Conservation (phyloP, 2,113 vertebrate species). For the Pachypanchax playfairii region DNA sequence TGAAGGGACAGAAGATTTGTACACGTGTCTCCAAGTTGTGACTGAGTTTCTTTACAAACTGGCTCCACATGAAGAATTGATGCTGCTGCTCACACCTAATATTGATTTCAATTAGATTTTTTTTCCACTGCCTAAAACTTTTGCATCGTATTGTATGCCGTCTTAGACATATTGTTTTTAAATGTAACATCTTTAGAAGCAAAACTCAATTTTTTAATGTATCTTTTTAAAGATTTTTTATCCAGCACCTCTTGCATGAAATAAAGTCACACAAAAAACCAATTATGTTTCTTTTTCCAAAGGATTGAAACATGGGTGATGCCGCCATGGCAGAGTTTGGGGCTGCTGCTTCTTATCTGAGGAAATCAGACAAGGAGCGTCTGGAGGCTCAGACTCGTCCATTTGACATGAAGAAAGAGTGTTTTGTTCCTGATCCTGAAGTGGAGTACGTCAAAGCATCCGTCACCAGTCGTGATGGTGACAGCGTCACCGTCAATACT, state of each 20-base stretch:
- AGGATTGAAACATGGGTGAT: slow-evolving; percentile 77
- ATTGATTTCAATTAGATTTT: too few species aligned
- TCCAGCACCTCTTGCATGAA: neutral
- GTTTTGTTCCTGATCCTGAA: slow-evolving; percentile 80
- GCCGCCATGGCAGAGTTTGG: slow-evolving; percentile 83
- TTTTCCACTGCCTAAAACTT: too few species aligned
- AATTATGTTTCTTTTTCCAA: slow-evolving; percentile 32
- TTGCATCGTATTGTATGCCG: too few species aligned
- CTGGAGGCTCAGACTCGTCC: slow-evolving; percentile 71
- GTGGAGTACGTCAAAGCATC: slow-evolving; percentile 81
- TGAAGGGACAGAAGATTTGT: too few species aligned
- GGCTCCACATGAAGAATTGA: too few species aligned
- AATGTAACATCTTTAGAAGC: too few species aligned
- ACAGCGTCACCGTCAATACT: slow-evolving; percentile 80
- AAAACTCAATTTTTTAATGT: too few species aligned
- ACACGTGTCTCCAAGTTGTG: too few species aligned
- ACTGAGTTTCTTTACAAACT: too few species aligned
- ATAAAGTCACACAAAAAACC: neutral
- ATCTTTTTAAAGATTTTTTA: too few species aligned
- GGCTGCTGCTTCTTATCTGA: slow-evolving; percentile 77
- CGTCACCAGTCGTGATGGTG: slow-evolving; percentile 78
- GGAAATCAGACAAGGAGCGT: slow-evolving; percentile 85
- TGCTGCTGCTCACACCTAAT: too few species aligned
- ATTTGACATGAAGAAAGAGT: slow-evolving; percentile 81
- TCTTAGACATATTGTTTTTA: too few species aligned